Evolutionary conservation across 2,113 vertebrate species (phyloP), one percentile per base, ranked within the genome.

Genomic region (Ammospiza caudacuta): DNA sequence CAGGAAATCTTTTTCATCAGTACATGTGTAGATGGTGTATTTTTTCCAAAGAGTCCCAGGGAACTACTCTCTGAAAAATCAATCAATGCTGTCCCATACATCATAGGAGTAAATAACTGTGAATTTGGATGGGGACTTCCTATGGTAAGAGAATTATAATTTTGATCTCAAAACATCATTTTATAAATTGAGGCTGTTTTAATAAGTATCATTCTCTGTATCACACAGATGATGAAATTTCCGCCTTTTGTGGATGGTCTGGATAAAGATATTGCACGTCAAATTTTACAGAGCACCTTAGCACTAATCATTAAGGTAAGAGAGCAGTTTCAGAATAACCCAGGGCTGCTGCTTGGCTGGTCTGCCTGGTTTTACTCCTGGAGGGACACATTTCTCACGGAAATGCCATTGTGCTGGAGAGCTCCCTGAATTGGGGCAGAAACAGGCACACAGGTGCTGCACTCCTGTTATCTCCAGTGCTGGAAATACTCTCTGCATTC

Each of bases 81-180:
- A 1, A 49, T 93, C 37, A 89, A 0, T 73, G 19, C 72, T 8
- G 95, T 94, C 21, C 96, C 96, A 18, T 97, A 97, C 35, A 92
- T 97, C 18, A 84, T 95, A 68, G 96, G 96, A 93, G 2, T 92
- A 67, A 97, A 80, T 43, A 96, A 87, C 39, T 69, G 59, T 39
- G 96, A 97, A 88, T 94, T 49, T 78, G 80, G 87, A 55, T 97
- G 92, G 88, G 0, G 0, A 6, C 0, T 96, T 39, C 91, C 94
- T 8, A 52, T 0, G 15, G 96, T 97, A 81, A 96, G 94, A 86
- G 5, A 46, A 15, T 63, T 43, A 23, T 0, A 31, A 12, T 44
- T 5, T 19, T 29, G 5, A 15, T 66, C 41, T 18, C 57, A 68
- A 47, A 2, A 9, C 2, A 28, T 43, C 0, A 41, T 57, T 52